Evolutionary conservation across 1,140 invertebrate species (phyloP).

Genomic region (Aphis gossypii): DNA sequence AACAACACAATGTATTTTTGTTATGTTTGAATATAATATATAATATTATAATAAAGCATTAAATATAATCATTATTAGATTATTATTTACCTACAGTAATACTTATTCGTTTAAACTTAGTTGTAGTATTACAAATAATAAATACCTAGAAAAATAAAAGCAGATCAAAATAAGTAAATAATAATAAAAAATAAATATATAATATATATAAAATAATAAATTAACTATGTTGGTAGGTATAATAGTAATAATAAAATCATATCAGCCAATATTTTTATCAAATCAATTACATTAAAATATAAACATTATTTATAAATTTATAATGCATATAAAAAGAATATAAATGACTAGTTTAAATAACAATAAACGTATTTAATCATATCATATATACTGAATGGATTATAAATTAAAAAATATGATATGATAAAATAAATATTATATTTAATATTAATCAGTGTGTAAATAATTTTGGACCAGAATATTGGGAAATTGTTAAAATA

Average conservation of each 20-base stretch:
- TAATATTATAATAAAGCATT: conserved; percentile 18
- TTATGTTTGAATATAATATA: not conserved
- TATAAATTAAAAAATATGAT: conserved; percentile 1
- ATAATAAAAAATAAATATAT: not conserved
- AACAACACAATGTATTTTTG: not conserved
- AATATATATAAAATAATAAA: not conserved
- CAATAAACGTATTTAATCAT: conserved; percentile 18
- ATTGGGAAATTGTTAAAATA: not conserved
- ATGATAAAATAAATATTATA: conserved; percentile 21
- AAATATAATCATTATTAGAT: not conserved
- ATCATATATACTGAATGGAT: not conserved
- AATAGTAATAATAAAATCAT: not conserved
- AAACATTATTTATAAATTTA: not conserved
- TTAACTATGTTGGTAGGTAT: not conserved
- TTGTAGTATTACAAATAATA: not conserved
- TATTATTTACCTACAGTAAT: conserved; percentile 8
- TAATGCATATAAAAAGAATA: conserved; percentile 16
- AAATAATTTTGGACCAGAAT: not conserved
- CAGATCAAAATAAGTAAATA: not conserved
- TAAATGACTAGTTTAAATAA: conserved; percentile 40
- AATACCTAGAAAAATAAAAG: not conserved
- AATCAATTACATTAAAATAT: not conserved
- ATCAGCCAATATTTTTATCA: not conserved
- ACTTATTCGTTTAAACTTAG: not conserved
- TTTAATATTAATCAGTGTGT: not conserved